phyloP scores from a whole-genome alignment of 2,888 invertebrate genomes.

The Furcula furcula region DNA sequence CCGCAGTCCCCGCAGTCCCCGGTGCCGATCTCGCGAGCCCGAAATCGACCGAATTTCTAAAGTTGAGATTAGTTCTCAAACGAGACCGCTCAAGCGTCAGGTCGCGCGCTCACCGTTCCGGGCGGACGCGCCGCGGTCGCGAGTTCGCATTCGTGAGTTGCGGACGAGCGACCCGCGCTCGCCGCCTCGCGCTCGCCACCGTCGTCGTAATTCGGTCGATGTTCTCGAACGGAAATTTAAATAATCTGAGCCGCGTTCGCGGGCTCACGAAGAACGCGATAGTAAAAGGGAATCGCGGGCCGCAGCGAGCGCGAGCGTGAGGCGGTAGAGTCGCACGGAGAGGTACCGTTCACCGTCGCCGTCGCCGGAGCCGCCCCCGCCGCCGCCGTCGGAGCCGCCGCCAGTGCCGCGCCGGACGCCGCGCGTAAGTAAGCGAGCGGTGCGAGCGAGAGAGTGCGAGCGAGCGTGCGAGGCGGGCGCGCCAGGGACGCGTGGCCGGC shows the following conservation, averaged over 20 bases:
- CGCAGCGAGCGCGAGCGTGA: constrained; percentile 3
- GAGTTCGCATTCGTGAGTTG: constrained; percentile 53
- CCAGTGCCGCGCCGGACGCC: constrained; percentile 1
- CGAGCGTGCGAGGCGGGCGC: constrained; percentile 5
- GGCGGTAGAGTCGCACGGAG: constrained; percentile 9
- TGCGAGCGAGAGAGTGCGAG: constrained; percentile 4
- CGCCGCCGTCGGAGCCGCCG: constrained; percentile 3
- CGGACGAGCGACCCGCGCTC: constrained; percentile 41
- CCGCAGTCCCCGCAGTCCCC: too few species aligned
- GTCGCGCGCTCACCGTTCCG: constrained; percentile 16
- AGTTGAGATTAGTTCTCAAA: too few species aligned
- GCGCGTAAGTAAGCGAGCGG: constrained; percentile 2
- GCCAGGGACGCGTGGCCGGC: constrained; percentile 2
- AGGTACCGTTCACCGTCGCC: constrained; percentile 1
- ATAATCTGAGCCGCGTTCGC: too few species aligned
- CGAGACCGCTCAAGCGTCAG: too few species aligned
- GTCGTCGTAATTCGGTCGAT: not conserved
- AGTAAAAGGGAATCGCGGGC: too few species aligned
- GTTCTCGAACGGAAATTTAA: too few species aligned
- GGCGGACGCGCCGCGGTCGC: constrained; percentile 36
- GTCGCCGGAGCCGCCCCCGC: not conserved
- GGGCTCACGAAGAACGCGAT: too few species aligned
- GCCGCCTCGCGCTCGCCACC: constrained; percentile 12
- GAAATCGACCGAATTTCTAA: too few species aligned
- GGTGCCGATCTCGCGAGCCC: too few species aligned